Evolutionary conservation across 2,797 vertebrate genomes (phyloP).

Genomic region (Acanthis flammea): DNA sequence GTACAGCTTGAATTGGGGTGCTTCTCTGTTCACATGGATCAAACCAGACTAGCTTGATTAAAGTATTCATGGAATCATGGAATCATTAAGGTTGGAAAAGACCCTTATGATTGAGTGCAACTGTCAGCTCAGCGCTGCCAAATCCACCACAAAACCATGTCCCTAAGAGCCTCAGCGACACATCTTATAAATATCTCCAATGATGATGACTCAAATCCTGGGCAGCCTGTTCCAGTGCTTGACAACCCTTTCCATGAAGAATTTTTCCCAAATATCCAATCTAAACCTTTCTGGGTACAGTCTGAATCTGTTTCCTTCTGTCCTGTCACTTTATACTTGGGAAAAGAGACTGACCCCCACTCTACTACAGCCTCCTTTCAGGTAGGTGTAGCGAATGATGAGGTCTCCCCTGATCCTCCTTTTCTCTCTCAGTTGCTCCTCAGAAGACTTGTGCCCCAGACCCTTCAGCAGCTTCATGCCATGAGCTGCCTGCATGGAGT

Average conservation of each 20-base stretch:
- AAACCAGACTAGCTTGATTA: not conserved
- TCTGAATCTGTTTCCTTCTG: not conserved
- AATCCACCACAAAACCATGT: not conserved
- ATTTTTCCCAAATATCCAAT: not conserved
- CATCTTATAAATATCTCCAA: not conserved
- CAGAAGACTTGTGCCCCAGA: too few species aligned
- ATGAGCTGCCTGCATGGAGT: not conserved
- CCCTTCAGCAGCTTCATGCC: not conserved
- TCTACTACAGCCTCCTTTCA: not conserved
- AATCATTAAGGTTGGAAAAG: not conserved
- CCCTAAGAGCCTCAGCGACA: not conserved
- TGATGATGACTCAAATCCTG: not conserved
- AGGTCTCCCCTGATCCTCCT: not conserved
- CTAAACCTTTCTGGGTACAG: not conserved
- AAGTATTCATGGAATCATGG: not conserved
- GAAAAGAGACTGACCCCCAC: rapidly evolving
- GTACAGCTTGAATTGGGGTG: not conserved
- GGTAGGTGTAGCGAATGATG: not conserved
- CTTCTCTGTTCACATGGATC: not conserved
- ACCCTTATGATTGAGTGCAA: not conserved
- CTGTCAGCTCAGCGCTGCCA: not conserved
- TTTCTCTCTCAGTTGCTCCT: not conserved
- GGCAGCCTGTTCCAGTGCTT: not conserved
- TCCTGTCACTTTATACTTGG: not conserved
- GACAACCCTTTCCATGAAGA: not conserved